Evolutionary conservation across 2,113 vertebrate genomes (phyloP), one percentile per base, ranked within the genome.

Genomic region (Cynocephalus volans): DNA sequence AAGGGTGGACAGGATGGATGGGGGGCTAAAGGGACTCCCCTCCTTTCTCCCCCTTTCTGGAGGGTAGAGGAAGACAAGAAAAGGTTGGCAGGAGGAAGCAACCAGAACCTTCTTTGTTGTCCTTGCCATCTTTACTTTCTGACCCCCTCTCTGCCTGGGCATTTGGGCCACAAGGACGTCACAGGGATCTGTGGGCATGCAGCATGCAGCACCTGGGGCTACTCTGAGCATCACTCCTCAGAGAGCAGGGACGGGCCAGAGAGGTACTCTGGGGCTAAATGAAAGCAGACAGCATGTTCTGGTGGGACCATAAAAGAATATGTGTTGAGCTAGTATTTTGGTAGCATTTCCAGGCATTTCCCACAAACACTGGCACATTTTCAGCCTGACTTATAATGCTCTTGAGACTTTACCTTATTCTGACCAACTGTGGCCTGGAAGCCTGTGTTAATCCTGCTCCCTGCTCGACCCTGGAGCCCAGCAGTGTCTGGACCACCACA

Each of bases 1-100:
- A 56, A 19, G 26, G 3, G 3, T 7, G 28, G 17, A 67, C 10
- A 1, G 54, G 12, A 52, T 1, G 6, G 31, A 3, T 1, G 8
- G 56, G 5, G 54, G 10, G 24, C 33, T 36, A 28, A 77, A 62
- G 48, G 12, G 93, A 80, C 41, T 69, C 64, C 81, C 75, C 31
- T 28, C 3, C 52, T 18, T 33, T 17, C 8, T 24, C 0, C 28
- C 1, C 17, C 58, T 41, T 36, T 48, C 21, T 70, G 65, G 79
- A 26, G 9, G 23, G n/a, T 50, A 75, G 31, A 87, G 31, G 45
- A 81, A 80, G n/a, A 60, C 13, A 72, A 81, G 54, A 17, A 52
- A 80, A 62, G 64, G 2, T 13, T 14, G 62, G 9, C 1, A 31
- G n/a, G 26, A 70, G 41, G 36, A 95, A 95, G 64, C 56, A 62